These are phyloP conservation scores for cattle (Bos taurus) DNA, from an alignment of 2,113 vertebrate genomes.

Conservation along the genomic window ARS-UCD2.0 NC_037332.1:44685501-44686000, in stretches of 20 bases:
- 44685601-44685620: neutral
- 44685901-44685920: neutral
- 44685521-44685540: neutral
- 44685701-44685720: neutral
- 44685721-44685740: neutral
- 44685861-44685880: neutral
- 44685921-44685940: neutral
- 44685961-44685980: neutral
- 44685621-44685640: neutral
- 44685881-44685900: neutral
- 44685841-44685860: neutral
- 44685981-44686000: neutral
- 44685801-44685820: neutral
- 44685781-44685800: neutral
- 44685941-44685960: neutral
- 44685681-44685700: neutral
- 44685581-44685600: neutral
- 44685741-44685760: neutral
- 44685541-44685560: neutral
- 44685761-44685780: neutral
- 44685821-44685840: neutral
- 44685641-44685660: neutral
- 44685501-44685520: neutral
- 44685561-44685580: neutral
- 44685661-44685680: neutral